Base-by-base conservation (phyloP, 2,888 invertebrate genomes). In the Maniola hyperantus region DNA sequence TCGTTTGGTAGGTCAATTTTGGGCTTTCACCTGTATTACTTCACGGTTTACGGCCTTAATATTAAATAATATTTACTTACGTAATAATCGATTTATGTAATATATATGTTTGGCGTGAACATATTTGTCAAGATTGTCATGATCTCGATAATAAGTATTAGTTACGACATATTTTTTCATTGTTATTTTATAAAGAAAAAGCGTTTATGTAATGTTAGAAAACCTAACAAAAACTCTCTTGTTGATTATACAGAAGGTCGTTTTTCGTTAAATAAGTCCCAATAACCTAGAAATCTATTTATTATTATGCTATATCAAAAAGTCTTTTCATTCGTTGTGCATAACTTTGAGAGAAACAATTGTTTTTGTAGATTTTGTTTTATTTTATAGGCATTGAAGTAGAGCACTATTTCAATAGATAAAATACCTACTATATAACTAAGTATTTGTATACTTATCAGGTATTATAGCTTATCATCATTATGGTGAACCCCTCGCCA, bases 1-100 rank as follows among this genome's bases (percentile, higher is more conserved):
- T 78, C 77, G 77, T 75, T 72, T 73, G 76, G 76, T 78, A 77
- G 88, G 85, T 85, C 87, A 83, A 76, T 75, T 79, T 74, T 78
- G 68, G 75, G 82, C 84, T 86, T 85, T 87, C 86, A 83, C 83
- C 75, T 73, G 81, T 81, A 80, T 88, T 87, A 87, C 87, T 88
- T 85, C 84, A 87, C 81, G 74, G 77, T 77, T 79, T 79, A 76
- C 76, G 81, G 82, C 83, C 82, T 84, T 83, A 78, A 67, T 70
- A 76, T 83, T 83, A 79, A 76, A 81, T 79, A 82, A 83, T 75
- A 71, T 71, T 78, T 76, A 75, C 76, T 78, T 76, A 75, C 76
- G 79, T 76, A 77, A 79, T 68, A 73, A 76, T 73, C 73, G 65
- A 50, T 59, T 65, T 69, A 68, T 70, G 57, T 48, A 33, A 53